Evolutionary conservation across 2,113 vertebrate species (phyloP), one percentile per base, ranked within the genome.

Genomic region (Toxostoma redivivum): DNA sequence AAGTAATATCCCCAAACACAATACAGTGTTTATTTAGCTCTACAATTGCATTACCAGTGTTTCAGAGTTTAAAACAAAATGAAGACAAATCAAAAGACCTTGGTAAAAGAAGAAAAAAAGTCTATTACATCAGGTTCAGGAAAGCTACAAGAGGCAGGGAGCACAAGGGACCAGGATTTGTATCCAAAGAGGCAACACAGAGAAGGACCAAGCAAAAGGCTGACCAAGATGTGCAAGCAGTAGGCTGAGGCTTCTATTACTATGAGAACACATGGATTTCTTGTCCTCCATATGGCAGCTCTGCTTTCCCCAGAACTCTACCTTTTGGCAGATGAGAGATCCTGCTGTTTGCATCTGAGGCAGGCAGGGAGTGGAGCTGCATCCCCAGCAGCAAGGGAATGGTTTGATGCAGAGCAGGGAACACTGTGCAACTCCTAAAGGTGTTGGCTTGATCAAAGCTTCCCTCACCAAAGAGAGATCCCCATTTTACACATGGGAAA

Each of bases 41-140:
- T 74, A 62, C 92, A 95, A 96, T 88, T 88, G 88, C 80, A 95
- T 96, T 95, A 90, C 33, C 5, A 70, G 60, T 67, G 80, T 90
- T 94, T 92, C 86, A 81, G 88, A 91, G 83, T 84, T 97, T 95
- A 95, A 96, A 93, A 91, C 69, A 94, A 86, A 96, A 95, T 79
- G 83, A 95, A 95, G 92, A 96, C 77, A 91, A 81, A 96, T 84
- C 80, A 96, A 86, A 90, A 94, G 91, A 74, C 56, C 54, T 66
- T 47, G 47, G 76, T 66, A 92, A 94, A 94, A 86, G 60, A 85
- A 16, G 37, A 7, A 2, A 2, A 38, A 38, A 56, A 30, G 35
- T 1, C 1, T 23, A 53, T 83, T 74, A 30, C n/a, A 40, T n/a
- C 35, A 40, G 47, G 30, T 45, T n/a, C 24, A n/a, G 69, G 70